Evolutionary conservation across 1,140 invertebrate species (phyloP).

Genomic region (Andrena cerasifolii): DNA sequence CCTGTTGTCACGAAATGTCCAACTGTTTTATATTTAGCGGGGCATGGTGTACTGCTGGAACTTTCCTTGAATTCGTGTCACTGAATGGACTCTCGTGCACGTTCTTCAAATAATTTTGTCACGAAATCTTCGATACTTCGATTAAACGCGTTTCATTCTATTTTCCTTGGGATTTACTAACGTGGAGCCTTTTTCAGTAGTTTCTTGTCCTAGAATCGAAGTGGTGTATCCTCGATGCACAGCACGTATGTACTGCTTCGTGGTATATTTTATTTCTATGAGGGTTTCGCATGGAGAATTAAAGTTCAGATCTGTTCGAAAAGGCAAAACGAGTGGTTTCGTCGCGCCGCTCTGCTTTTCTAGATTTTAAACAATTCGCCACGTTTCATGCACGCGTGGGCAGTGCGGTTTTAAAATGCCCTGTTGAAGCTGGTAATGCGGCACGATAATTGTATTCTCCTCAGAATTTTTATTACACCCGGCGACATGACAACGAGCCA

Average conservation of each 20-base stretch:
- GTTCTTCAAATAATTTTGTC: not conserved
- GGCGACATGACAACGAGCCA: conserved; percentile 34
- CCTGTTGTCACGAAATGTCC: conserved; percentile 40
- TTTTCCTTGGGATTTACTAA: too few relatives aligned
- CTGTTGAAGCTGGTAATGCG: conserved; percentile 23
- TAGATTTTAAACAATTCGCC: not conserved
- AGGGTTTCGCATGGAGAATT: too few relatives aligned
- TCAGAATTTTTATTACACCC: conserved; percentile 47
- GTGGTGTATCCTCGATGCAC: too few relatives aligned
- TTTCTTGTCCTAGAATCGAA: too few relatives aligned
- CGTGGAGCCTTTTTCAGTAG: too few relatives aligned
- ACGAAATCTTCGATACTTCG: not conserved
- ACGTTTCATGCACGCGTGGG: not conserved
- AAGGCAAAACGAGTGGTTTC: too few relatives aligned
- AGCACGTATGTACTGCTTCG: too few relatives aligned
- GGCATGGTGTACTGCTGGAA: not conserved
- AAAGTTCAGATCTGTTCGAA: too few relatives aligned
- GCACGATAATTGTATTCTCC: conserved; percentile 43
- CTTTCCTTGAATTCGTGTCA: conserved; percentile 8
- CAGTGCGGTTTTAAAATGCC: conserved; percentile 18
- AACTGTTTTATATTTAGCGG: conserved; percentile 35
- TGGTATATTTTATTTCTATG: too few relatives aligned
- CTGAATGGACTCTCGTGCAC: not conserved
- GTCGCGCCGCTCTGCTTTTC: too few relatives aligned
- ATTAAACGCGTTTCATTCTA: not conserved